phyloP scores from a whole-genome alignment of 2,888 invertebrate species.

The Tenodera sinensis region DNA sequence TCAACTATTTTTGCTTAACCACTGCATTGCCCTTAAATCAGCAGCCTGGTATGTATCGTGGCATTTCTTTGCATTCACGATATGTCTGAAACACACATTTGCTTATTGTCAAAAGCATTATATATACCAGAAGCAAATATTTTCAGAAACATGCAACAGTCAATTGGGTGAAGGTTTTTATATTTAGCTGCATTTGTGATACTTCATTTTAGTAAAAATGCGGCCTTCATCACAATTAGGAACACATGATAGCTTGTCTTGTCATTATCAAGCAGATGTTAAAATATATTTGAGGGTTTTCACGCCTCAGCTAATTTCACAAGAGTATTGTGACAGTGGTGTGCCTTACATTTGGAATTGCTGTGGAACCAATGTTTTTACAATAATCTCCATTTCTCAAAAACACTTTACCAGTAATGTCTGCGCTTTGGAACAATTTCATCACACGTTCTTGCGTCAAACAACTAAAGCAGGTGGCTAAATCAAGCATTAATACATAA shows the following conservation, averaged over 20 bases:
- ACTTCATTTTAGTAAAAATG: background rate
- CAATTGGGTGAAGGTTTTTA: background rate
- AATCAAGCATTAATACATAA: too few relatives aligned
- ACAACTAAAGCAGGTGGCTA: too few relatives aligned
- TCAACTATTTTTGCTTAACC: too few relatives aligned
- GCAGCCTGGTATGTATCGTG: background rate
- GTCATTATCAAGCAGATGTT: background rate
- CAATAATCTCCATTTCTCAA: too few relatives aligned
- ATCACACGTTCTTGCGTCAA: too few relatives aligned
- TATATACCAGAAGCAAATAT: background rate
- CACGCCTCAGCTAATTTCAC: background rate
- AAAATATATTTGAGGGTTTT: background rate
- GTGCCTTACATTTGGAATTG: background rate
- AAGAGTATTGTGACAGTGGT: background rate
- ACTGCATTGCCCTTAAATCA: background rate
- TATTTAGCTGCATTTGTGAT: background rate
- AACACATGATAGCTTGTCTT: background rate
- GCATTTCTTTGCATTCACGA: background rate
- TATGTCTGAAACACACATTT: background rate
- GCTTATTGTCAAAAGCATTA: background rate
- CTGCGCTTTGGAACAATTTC: too few relatives aligned
- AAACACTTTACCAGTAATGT: too few relatives aligned
- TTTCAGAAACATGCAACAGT: background rate
- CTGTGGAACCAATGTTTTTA: background rate
- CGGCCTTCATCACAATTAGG: background rate